Conservation (phyloP, 1,140 invertebrate genomes). For the Zaprionus inermis region DNA sequence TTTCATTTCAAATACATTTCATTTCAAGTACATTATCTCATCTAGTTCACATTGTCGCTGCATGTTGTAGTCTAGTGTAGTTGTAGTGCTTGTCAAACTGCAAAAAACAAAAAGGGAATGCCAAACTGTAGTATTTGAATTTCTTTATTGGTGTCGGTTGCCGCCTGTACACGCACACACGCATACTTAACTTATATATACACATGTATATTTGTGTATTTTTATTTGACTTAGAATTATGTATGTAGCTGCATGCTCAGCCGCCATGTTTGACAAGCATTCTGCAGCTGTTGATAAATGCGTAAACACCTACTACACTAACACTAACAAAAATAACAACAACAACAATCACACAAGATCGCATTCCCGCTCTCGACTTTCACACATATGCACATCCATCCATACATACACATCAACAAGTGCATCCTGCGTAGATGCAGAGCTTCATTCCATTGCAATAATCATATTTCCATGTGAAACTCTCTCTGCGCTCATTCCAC, state of each 20-base stretch:
- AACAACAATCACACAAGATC: neutral
- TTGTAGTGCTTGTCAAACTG: constrained; percentile 5
- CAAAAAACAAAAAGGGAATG: neutral
- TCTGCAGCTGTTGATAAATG: neutral
- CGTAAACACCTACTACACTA: neutral
- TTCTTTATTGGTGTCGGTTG: neutral
- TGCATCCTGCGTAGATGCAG: neutral
- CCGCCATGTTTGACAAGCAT: constrained; percentile 5
- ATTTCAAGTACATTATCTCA: neutral
- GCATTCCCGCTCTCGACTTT: neutral
- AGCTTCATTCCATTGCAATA: neutral
- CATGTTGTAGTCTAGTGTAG: constrained; percentile 3
- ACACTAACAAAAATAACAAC: neutral
- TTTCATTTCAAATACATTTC: neutral
- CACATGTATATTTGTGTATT: neutral
- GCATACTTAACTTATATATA: neutral
- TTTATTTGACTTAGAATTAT: neutral
- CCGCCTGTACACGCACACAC: neutral
- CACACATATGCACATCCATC: neutral
- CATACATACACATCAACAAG: neutral
- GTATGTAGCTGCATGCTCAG: constrained; percentile 5
- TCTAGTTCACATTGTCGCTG: neutral
- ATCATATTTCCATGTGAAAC: constrained; percentile 2
- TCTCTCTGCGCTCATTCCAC: neutral
- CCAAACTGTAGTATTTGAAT: neutral